Evolutionary conservation across 2,797 vertebrate species (phyloP).

Genomic region (Rhyacichthys aspro): DNA sequence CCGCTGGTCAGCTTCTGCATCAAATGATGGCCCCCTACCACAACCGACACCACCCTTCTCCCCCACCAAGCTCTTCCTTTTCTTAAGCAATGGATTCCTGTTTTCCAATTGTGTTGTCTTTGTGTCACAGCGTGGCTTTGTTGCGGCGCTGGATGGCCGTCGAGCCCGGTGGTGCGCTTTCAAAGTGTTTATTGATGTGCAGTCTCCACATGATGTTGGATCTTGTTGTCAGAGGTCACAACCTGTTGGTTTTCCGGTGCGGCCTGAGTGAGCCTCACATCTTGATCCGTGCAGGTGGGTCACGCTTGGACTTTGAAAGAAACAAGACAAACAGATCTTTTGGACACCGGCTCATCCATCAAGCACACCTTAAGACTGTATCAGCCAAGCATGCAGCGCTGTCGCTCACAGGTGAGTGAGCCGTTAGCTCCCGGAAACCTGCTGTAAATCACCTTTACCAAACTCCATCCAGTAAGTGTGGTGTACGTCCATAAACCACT

Average conservation of each 20-base stretch:
- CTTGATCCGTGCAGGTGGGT: constrained; percentile 81
- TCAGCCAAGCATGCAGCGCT: constrained; percentile 71
- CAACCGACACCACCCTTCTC: constrained; percentile 11
- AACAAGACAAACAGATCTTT: constrained; percentile 84
- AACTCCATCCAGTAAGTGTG: neutral
- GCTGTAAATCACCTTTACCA: constrained; percentile 31
- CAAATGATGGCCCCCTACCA: constrained; percentile 63
- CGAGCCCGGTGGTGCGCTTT: constrained; percentile 55
- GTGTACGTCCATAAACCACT: too few species aligned
- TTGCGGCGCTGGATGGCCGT: constrained; percentile 40
- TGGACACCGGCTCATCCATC: constrained; percentile 80
- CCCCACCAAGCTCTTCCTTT: constrained; percentile 35
- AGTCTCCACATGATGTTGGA: constrained; percentile 64
- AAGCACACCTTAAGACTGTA: constrained; percentile 74
- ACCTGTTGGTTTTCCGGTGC: constrained; percentile 80
- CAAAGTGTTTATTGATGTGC: constrained; percentile 79
- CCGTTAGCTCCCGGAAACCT: constrained; percentile 54
- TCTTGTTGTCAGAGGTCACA: constrained; percentile 79
- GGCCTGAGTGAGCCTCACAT: constrained; percentile 75
- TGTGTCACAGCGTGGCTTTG: constrained; percentile 66
- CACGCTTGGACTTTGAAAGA: constrained; percentile 81
- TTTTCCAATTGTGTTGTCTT: constrained; percentile 77
- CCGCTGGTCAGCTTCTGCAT: constrained; percentile 76
- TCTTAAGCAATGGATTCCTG: constrained; percentile 66
- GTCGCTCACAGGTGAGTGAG: constrained; percentile 71